phyloP scores from a whole-genome alignment of 2,888 invertebrate genomes.

The Hemicrepidius hirtus region DNA sequence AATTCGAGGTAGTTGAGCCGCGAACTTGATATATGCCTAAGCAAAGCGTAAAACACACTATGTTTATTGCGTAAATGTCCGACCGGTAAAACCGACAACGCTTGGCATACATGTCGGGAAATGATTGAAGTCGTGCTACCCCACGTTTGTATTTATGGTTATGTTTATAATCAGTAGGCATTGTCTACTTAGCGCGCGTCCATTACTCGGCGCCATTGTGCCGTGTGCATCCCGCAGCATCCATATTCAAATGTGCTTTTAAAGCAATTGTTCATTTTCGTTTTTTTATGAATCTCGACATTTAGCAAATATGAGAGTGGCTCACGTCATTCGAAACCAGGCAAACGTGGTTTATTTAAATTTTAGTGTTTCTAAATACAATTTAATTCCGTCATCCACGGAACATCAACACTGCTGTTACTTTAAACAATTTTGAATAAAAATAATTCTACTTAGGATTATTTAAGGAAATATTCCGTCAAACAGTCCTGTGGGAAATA shows the following conservation, averaged over 20 bases:
- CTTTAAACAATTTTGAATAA: no score
- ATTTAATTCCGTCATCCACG: no score
- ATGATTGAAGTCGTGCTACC: constrained; percentile 70
- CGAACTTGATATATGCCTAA: constrained; percentile 8
- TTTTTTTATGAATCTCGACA: constrained; percentile 58
- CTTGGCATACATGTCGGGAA: constrained; percentile 66
- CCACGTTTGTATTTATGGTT: constrained; percentile 70
- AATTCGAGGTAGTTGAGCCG: neutral
- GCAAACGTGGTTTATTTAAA: constrained; percentile 12
- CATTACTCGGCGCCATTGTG: constrained; percentile 70
- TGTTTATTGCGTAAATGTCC: constrained; percentile 62
- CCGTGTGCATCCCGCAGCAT: constrained; percentile 68
- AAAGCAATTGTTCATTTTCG: constrained; percentile 70
- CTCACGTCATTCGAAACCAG: constrained; percentile 22
- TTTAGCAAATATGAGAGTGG: constrained; percentile 37
- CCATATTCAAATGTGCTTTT: constrained; percentile 71
- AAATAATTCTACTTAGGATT: no score
- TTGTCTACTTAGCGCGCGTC: constrained; percentile 71
- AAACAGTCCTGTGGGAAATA: no score
- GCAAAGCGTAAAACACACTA: constrained; percentile 31
- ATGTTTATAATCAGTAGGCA: constrained; percentile 71
- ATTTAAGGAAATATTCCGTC: no score
- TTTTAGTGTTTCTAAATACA: neutral
- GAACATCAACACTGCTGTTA: no score
- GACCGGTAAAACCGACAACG: constrained; percentile 61